Conservation (phyloP, 2,888 invertebrate genomes). For the Phortica magna region DNA sequence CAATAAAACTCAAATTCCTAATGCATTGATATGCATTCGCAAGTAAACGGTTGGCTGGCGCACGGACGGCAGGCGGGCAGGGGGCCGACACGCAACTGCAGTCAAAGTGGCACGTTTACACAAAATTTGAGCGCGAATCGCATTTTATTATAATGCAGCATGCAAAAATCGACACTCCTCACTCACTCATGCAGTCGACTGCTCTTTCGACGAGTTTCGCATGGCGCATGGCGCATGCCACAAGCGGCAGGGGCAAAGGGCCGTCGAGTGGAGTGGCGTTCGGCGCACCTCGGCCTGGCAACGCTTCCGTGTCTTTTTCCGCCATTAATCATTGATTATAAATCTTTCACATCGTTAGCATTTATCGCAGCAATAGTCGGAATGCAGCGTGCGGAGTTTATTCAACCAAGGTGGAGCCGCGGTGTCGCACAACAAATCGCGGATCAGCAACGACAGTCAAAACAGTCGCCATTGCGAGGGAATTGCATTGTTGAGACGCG, state of each 20-base stretch:
- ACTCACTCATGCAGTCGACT: no score
- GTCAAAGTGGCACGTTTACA: constrained; percentile 12
- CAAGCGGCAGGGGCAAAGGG: neutral
- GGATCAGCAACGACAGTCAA: no score
- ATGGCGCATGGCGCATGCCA: no score
- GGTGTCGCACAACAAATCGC: no score
- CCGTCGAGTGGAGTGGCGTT: neutral
- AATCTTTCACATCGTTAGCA: constrained; percentile 48
- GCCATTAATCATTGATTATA: constrained; percentile 50
- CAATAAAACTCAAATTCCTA: constrained; percentile 23
- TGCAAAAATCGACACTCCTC: neutral
- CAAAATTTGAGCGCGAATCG: constrained; percentile 19
- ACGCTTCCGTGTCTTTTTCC: constrained; percentile 27
- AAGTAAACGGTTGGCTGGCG: neutral
- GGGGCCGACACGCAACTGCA: neutral
- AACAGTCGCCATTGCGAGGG: no score
- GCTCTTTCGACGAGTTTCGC: no score
- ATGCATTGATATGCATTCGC: constrained; percentile 27
- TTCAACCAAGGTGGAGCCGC: neutral
- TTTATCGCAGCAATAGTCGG: constrained; percentile 43
- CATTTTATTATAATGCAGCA: constrained; percentile 27
- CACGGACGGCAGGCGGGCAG: neutral
- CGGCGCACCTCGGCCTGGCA: constrained; percentile 5
- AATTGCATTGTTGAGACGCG: no score
- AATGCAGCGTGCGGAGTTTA: neutral